phyloP scores from a whole-genome alignment of 1,140 invertebrate genomes.

The Drosophila ohnishii region DNA sequence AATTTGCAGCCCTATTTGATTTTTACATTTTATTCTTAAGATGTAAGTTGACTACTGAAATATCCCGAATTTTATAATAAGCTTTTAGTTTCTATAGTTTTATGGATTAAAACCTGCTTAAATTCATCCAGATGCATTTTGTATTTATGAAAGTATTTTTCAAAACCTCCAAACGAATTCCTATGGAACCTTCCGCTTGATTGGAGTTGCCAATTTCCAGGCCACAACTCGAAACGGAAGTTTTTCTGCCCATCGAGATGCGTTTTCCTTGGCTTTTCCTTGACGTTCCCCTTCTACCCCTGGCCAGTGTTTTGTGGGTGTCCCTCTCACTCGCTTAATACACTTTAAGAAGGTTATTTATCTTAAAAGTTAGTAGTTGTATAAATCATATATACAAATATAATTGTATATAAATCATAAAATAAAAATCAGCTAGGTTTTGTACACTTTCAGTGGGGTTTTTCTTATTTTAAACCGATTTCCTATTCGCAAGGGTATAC shows the following conservation, averaged over 20 bases:
- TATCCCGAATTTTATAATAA: too few relatives aligned
- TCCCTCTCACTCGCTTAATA: background rate
- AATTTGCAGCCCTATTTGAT: too few relatives aligned
- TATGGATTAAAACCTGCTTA: background rate
- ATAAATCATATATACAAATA: too few relatives aligned
- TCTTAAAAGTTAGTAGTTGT: too few relatives aligned
- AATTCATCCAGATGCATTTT: slow-evolving; percentile 6
- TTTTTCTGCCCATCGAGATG: slow-evolving; percentile 61
- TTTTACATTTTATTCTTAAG: too few relatives aligned
- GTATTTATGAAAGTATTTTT: slow-evolving; percentile 21
- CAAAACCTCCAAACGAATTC: slow-evolving; percentile 9
- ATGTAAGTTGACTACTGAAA: too few relatives aligned
- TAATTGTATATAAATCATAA: too few relatives aligned
- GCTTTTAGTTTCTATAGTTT: background rate
- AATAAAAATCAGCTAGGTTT: background rate
- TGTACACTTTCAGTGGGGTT: background rate
- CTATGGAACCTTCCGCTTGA: slow-evolving; percentile 39
- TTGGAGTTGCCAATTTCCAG: slow-evolving; percentile 66
- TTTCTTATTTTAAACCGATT: background rate
- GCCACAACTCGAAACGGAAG: slow-evolving; percentile 69
- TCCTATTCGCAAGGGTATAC: background rate
- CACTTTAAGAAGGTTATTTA: background rate
- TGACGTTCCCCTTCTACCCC: slow-evolving; percentile 5
- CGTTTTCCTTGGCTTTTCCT: slow-evolving; percentile 48
- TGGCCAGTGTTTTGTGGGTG: background rate